Evolutionary conservation across 2,113 vertebrate genomes (phyloP), one percentile per base, ranked within the genome.

Genomic region (Rhineura floridana): DNA sequence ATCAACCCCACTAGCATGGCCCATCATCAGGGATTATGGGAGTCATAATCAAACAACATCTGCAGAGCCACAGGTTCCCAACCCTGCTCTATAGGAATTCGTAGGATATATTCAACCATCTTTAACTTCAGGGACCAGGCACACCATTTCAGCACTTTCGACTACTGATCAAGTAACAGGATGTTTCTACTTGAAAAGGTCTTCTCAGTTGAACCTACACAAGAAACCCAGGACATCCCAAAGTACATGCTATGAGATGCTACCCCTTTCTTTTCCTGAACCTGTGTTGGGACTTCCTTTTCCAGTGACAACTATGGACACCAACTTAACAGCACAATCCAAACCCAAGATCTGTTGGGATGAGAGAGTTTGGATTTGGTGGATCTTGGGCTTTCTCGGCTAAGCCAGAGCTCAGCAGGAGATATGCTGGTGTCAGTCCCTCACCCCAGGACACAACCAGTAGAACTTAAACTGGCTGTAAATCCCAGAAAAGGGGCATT

Each of bases 301-400:
- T 4, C 0, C 73, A 36, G 4, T 33, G 23, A 48, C 25, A 0
- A 44, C 0, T 59, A 69, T 42, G 50, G 12, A 17, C 42, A 12
- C 13, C 48, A 17, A 23, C n/a, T 72, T 72, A n/a, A n/a, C n/a
- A n/a, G n/a, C n/a, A n/a, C n/a, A n/a, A n/a, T n/a, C n/a, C n/a
- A n/a, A n/a, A n/a, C n/a, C n/a, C n/a, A n/a, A n/a, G n/a, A n/a
- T n/a, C n/a, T n/a, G n/a, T n/a, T n/a, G n/a, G n/a, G n/a, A n/a
- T n/a, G n/a, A n/a, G n/a, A n/a, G n/a, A n/a, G n/a, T n/a, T n/a
- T n/a, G n/a, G n/a, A n/a, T n/a, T n/a, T n/a, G n/a, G n/a, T n/a
- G n/a, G n/a, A n/a, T n/a, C n/a, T n/a, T n/a, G n/a, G n/a, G n/a
- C n/a, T n/a, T n/a, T n/a, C n/a, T n/a, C n/a, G n/a, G n/a, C n/a